Evolutionary conservation across 1,140 invertebrate genomes (phyloP).

Genomic region (Zaprionus davidi): DNA sequence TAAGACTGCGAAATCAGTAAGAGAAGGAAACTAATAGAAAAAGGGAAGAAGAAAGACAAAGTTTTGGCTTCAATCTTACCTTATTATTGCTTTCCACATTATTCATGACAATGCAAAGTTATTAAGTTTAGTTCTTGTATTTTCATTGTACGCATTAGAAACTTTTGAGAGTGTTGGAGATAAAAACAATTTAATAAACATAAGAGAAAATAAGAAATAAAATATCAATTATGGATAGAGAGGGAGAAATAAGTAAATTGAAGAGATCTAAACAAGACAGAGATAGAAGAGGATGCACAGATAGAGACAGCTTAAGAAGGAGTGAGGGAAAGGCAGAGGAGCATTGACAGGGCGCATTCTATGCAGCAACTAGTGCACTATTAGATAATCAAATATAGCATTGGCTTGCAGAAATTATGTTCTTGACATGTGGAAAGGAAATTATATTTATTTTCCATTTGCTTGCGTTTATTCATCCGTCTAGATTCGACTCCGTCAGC

Average conservation of each 20-base stretch:
- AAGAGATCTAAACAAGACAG: background rate
- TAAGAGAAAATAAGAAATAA: background rate
- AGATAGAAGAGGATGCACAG: background rate
- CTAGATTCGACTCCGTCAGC: background rate
- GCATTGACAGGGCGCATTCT: background rate
- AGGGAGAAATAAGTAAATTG: background rate
- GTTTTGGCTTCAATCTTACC: too few relatives aligned
- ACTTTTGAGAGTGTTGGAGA: too few relatives aligned
- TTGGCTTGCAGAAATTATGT: background rate
- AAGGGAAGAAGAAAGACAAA: too few relatives aligned
- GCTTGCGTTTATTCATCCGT: background rate
- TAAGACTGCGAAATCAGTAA: too few relatives aligned
- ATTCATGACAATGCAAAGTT: too few relatives aligned
- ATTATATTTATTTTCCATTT: conserved; percentile 5
- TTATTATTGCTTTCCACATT: too few relatives aligned
- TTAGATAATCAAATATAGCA: background rate
- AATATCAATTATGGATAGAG: too few relatives aligned
- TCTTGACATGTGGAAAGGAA: background rate
- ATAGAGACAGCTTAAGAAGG: background rate
- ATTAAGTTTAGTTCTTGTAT: too few relatives aligned
- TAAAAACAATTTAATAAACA: too few relatives aligned
- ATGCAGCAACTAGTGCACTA: background rate
- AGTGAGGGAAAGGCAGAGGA: background rate
- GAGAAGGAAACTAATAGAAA: too few relatives aligned
- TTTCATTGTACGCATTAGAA: too few relatives aligned